phyloP scores from a whole-genome alignment of 2,113 vertebrate genomes.

The Campylomormyrus numenius region DNA sequence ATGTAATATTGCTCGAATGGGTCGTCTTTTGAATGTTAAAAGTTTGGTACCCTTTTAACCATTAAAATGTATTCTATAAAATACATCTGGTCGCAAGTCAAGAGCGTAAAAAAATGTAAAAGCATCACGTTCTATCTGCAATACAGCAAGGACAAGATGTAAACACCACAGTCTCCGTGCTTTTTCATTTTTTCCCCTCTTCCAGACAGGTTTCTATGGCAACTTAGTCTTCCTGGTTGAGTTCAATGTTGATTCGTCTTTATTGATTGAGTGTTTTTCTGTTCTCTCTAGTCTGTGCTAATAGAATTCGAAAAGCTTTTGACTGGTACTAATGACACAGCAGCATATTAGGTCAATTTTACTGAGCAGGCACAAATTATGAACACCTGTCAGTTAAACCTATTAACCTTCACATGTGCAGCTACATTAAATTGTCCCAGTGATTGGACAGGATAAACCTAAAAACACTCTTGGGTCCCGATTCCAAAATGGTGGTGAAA shows the following conservation, averaged over 20 bases:
- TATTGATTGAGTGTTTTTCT: conserved; percentile 20
- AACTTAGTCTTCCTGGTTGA: conserved; percentile 41
- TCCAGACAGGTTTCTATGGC: conserved; percentile 55
- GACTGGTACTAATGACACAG: neutral
- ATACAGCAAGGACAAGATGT: conserved; percentile 31
- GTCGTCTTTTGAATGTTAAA: neutral
- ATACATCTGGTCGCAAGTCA: neutral
- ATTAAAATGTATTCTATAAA: neutral
- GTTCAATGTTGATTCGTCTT: conserved; percentile 32
- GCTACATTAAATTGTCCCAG: neutral
- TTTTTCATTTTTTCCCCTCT: conserved; percentile 42
- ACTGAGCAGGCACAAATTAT: neutral
- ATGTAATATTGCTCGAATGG: neutral
- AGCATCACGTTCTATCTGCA: neutral
- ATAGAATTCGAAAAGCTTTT: neutral
- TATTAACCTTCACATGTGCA: neutral
- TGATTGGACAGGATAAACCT: neutral
- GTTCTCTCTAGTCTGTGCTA: neutral
- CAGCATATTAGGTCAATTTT: neutral
- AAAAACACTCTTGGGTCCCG: neutral
- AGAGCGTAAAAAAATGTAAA: neutral
- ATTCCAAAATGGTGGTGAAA: neutral
- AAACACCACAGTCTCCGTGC: conserved; percentile 24
- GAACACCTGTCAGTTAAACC: neutral
- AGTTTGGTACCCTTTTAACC: neutral